Evolutionary conservation across 2,113 vertebrate species (phyloP).

Genomic region (Prunella fulvescens): DNA sequence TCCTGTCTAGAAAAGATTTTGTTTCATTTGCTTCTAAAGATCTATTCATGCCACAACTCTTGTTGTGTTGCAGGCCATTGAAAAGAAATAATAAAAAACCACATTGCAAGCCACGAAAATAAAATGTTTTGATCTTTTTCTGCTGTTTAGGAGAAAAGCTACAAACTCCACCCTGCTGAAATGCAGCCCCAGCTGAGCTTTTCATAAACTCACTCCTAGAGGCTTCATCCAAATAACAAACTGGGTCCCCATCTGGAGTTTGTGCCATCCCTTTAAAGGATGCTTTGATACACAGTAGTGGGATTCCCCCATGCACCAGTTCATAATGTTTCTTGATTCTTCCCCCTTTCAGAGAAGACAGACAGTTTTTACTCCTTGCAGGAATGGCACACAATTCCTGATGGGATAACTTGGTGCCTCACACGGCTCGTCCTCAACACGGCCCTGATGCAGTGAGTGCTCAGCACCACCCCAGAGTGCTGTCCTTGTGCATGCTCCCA

Average conservation of each 20-base stretch:
- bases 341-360: background rate
- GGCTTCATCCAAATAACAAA: background rate
- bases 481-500: background rate
- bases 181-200: background rate
- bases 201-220: background rate
- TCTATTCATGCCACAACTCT: background rate
- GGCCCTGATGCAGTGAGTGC: background rate
- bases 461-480: background rate
- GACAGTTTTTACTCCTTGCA: background rate
- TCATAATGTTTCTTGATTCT: background rate
- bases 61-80: background rate
- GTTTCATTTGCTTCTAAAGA: background rate
- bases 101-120: background rate
- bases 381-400: background rate
- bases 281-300: background rate
- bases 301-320: background rate
- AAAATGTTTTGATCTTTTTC: background rate
- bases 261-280: background rate
- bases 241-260: background rate
- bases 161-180: background rate
- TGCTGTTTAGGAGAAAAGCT: background rate
- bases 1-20: background rate
- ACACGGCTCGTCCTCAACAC: accelerated
- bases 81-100: background rate
- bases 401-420: background rate